phyloP scores from a whole-genome alignment of 2,797 vertebrate genomes.

The Sebastes minor region DNA sequence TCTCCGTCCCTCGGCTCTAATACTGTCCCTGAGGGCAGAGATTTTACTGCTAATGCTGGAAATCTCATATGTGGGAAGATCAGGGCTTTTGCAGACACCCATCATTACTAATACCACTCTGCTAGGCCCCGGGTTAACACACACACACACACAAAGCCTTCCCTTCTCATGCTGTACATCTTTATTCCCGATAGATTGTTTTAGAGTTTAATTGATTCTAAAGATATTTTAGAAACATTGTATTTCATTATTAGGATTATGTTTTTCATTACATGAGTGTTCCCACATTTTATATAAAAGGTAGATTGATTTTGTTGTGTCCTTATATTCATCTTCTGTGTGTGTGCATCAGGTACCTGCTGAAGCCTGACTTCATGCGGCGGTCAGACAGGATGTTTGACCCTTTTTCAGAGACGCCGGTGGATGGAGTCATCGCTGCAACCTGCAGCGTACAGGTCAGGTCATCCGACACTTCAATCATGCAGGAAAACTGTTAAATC shows the following conservation, averaged over 20 bases:
- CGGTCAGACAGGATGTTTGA: constrained; percentile 96
- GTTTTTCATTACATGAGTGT: background rate
- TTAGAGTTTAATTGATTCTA: background rate
- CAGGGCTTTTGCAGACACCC: constrained; percentile 50
- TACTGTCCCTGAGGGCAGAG: constrained; percentile 49
- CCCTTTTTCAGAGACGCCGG: constrained; percentile 98
- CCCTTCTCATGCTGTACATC: background rate
- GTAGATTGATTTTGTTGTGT: background rate
- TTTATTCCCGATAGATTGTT: background rate
- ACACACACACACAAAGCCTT: background rate
- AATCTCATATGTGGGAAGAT: constrained; percentile 64
- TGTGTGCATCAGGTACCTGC: constrained; percentile 76
- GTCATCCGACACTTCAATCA: background rate
- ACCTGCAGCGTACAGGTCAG: constrained; percentile 97
- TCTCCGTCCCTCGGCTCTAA: constrained; percentile 44
- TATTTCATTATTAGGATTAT: background rate
- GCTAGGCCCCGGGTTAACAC: constrained; percentile 25
- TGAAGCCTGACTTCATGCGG: constrained; percentile 98
- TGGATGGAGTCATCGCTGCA: constrained; percentile 97
- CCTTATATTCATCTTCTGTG: background rate
- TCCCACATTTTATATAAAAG: background rate
- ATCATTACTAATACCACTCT: constrained; percentile 45
- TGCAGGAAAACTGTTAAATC: background rate
- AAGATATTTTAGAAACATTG: background rate
- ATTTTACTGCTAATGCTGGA: constrained; percentile 65